Base-by-base conservation (phyloP, 1,140 invertebrate species). In the Trissolcus basalis region DNA sequence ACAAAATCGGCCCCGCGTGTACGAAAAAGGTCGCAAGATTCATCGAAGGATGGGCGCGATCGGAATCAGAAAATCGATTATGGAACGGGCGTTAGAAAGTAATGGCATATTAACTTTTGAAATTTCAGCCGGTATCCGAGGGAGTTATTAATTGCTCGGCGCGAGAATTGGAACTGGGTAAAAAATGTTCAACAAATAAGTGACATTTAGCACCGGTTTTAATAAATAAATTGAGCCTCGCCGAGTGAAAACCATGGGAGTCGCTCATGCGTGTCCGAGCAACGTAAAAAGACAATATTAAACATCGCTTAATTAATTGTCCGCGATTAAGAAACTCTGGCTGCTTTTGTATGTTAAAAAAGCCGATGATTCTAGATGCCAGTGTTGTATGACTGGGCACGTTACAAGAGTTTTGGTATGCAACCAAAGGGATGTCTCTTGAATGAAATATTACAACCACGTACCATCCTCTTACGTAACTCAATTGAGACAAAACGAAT, bases 231-330 rank as follows among this genome's bases (percentile, higher is more conserved):
- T 27, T 27, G 19, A 27, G 19, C 1, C 19, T 27, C 19, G 19
- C 6, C 6, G 6, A 32, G 33, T 33, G 12, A 47, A 59, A 49
- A 36, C 35, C 12, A 39, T 16, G 16, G 32, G 19, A 49, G 4
- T 48, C 56, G 12, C 11, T 47, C 48, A 36, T 48, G 44, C 48
- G 48, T 51, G 9, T 35, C 36, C 36, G 1, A 13, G 13, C 14
- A 27, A 5, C 12, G 3, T n/a, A 54, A 12, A 48, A 35, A 55
- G 50, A 48, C 50, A 48, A 39, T 41, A 15, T 9, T 64, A 55
- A 54, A 1, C 15, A 64, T 39, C 43, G 35, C 15, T 64, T 64
- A 64, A 64, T 64, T 64, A 64, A 64, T 64, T 51, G 50, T 39
- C 15, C 43, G 33, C 43, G 36, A 64, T 64, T 64, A 54, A 55